These are phyloP conservation scores for Leptopilina clavipes DNA, from an alignment of 1,140 invertebrate species.

Conservation along the genomic window DNA sequence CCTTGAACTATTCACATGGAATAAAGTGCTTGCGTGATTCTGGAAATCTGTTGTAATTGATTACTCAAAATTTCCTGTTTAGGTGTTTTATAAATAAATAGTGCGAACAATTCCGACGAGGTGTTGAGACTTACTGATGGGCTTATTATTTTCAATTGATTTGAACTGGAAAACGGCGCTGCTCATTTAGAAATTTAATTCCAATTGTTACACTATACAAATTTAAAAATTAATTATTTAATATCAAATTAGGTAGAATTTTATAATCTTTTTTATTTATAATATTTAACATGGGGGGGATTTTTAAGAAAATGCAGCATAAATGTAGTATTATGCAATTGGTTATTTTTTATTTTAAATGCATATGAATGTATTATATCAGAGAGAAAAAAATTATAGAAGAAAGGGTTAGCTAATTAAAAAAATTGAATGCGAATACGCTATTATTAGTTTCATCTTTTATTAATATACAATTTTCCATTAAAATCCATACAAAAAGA, in stretches of 20 bases:
- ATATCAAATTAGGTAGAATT: too few relatives aligned
- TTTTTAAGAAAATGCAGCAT: too few relatives aligned
- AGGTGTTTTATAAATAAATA: background rate
- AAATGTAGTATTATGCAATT: too few relatives aligned
- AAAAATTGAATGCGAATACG: background rate
- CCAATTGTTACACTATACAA: too few relatives aligned
- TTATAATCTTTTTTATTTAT: too few relatives aligned
- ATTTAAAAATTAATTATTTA: too few relatives aligned
- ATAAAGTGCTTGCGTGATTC: background rate
- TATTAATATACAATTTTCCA: constrained; percentile 3
- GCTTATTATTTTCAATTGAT: constrained; percentile 4
- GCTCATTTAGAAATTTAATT: background rate
- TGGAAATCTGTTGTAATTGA: background rate
- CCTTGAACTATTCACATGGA: background rate
- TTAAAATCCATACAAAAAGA: background rate
- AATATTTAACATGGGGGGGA: too few relatives aligned
- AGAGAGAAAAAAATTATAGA: too few relatives aligned
- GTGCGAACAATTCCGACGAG: background rate
- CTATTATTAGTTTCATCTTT: background rate
- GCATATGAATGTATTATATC: too few relatives aligned
- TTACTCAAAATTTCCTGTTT: background rate
- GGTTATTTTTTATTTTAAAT: too few relatives aligned
- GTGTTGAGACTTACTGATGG: background rate
- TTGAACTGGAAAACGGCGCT: background rate
- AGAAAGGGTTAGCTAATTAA: too few relatives aligned